Percentiles rank a stretch among this genome's conserved stretches.
Conservation (phyloP, 2,888 invertebrate species). For the Orthonevra nobilis region DNA sequence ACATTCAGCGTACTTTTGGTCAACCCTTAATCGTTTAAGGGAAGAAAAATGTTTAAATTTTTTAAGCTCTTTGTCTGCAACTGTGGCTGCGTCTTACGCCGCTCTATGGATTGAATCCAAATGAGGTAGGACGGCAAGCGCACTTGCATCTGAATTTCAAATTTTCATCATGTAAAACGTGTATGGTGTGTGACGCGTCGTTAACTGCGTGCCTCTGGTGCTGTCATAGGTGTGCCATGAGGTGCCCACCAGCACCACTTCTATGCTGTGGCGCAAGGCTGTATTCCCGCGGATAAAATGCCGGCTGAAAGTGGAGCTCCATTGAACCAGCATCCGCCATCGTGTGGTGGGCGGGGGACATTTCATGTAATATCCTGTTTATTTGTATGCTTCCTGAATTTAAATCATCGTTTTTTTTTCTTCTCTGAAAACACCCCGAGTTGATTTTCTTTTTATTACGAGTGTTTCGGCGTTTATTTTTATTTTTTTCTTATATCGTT, state of each 20-base stretch:
- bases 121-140: conserved; percentile 1
- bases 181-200: conserved; percentile 30
- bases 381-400: conserved; percentile 61
- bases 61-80: too few relatives aligned
- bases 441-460: conserved; percentile 45
- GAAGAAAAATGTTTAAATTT: too few relatives aligned
- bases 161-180: conserved; percentile 56
- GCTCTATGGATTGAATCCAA: background rate
- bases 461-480: conserved; percentile 33
- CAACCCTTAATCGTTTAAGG: too few relatives aligned
- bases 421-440: conserved; percentile 33
- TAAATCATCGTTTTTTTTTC: conserved; percentile 29
- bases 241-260: conserved; percentile 11
- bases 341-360: conserved; percentile 14
- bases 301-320: conserved; percentile 7
- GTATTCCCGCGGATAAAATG: conserved; percentile 15
- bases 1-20: too few relatives aligned
- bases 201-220: conserved; percentile 46
- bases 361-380: conserved; percentile 65
- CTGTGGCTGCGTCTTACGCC: too few relatives aligned
- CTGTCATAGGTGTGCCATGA: conserved; percentile 46
- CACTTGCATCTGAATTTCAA: conserved; percentile 39
- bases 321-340: conserved; percentile 30
- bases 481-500: too few relatives aligned
- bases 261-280: too few relatives aligned